Evolutionary conservation across 2,888 invertebrate species (phyloP).

Genomic region (Protodeltote pygarga): DNA sequence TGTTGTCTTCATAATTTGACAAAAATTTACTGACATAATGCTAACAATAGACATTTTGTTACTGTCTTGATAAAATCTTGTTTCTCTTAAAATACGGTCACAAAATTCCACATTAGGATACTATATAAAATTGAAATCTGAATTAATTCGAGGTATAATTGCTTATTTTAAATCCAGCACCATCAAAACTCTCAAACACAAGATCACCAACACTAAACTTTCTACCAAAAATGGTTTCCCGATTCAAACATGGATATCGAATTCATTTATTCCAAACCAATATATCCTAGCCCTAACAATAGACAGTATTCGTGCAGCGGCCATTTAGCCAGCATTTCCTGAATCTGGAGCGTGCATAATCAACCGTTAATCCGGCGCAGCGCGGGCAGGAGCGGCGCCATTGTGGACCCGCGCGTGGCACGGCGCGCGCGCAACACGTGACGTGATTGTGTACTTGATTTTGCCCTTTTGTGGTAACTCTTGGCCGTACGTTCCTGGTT

Average conservation of each 20-base stretch:
- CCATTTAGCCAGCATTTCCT: slow-evolving; percentile 74
- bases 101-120: too few species aligned
- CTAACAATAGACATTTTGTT: slow-evolving; percentile 30
- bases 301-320: slow-evolving; percentile 65
- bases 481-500: slow-evolving; percentile 55
- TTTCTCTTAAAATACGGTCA: slow-evolving; percentile 3
- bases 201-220: too few species aligned
- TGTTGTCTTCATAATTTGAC: slow-evolving; percentile 19
- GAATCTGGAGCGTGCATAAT: slow-evolving; percentile 85
- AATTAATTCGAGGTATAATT: too few species aligned
- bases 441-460: slow-evolving; percentile 73
- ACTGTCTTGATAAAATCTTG: slow-evolving; percentile 23
- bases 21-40: slow-evolving; percentile 19
- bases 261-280: slow-evolving; percentile 28
- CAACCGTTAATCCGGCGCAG: slow-evolving; percentile 80
- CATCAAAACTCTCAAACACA: not conserved
- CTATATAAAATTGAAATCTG: too few species aligned
- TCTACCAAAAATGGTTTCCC: not conserved
- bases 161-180: not conserved
- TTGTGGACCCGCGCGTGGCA: slow-evolving; percentile 73
- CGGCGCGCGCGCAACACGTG: slow-evolving; percentile 82
- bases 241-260: not conserved
- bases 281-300: slow-evolving; percentile 56
- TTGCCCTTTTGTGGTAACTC: slow-evolving; percentile 76
- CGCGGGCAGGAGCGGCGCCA: slow-evolving; percentile 56